Evolutionary conservation across 2,888 invertebrate species (phyloP).

Genomic region (Psococerastis gibbosa): DNA sequence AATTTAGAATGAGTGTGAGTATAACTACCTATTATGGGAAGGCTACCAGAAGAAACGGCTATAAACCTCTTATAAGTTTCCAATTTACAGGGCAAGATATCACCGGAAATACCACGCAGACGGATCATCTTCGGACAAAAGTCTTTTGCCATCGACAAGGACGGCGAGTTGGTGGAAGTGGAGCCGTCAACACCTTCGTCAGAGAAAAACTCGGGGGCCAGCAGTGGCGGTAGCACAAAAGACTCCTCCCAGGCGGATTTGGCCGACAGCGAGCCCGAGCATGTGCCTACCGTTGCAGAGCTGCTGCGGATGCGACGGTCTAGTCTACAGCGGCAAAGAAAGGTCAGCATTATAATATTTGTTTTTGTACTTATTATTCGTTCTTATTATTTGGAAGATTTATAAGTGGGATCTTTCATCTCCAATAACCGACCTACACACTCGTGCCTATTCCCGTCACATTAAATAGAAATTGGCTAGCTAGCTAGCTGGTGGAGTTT

Average conservation of each 20-base stretch:
- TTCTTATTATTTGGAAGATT: no score
- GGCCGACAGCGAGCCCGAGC: neutral
- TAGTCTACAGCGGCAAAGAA: conserved; percentile 2
- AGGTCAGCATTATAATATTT: no score
- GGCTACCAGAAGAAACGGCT: no score
- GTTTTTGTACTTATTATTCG: no score
- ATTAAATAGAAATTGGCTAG: no score
- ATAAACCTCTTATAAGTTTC: no score
- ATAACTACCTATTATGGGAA: no score
- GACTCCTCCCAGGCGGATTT: neutral
- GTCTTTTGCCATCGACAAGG: conserved; percentile 23
- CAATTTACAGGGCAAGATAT: conserved; percentile 13
- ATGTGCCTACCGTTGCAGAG: neutral
- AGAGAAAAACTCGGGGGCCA: neutral
- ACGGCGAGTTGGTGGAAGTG: conserved; percentile 22
- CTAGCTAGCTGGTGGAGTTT: no score
- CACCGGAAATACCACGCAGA: conserved; percentile 19
- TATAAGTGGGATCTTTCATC: no score
- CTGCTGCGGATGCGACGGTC: conserved; percentile 1
- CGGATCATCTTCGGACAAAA: conserved; percentile 23
- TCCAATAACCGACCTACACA: no score
- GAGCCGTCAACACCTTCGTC: neutral
- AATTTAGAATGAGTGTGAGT: no score
- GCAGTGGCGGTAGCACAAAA: neutral
- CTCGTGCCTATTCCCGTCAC: no score